These are phyloP conservation scores for Drosophila subquinaria DNA, from an alignment of 2,888 invertebrate species.

Conservation along the genomic window DNA sequence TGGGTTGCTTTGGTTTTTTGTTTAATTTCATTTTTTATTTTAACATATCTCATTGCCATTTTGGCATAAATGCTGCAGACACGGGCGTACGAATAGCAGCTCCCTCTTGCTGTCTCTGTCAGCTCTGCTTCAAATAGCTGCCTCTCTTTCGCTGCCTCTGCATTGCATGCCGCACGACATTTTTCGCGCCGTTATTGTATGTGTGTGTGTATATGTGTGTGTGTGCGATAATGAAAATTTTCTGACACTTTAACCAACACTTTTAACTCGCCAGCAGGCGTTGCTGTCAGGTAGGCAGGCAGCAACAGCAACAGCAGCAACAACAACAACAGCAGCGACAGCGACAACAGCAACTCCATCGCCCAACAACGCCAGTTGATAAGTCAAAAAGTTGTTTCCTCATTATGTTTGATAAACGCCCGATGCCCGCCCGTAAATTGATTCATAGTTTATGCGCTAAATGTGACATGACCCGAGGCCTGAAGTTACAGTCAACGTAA, in stretches of 20 bases:
- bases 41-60: slow-evolving; percentile 72
- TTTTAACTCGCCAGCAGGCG: slow-evolving; percentile 73
- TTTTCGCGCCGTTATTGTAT: slow-evolving; percentile 55
- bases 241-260: slow-evolving; percentile 81
- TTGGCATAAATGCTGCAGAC: slow-evolving; percentile 80
- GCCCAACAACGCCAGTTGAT: slow-evolving; percentile 61
- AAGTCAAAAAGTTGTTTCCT: slow-evolving; percentile 79
- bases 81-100: slow-evolving; percentile 53
- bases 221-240: slow-evolving; percentile 80
- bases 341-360: slow-evolving; percentile 33
- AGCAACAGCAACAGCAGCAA: slow-evolving; percentile 16
- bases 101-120: slow-evolving; percentile 33
- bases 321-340: slow-evolving; percentile 30
- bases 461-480: slow-evolving; percentile 78
- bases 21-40: slow-evolving; percentile 43
- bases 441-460: slow-evolving; percentile 82
- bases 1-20: slow-evolving; percentile 27
- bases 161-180: slow-evolving; percentile 80
- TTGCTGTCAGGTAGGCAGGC: slow-evolving; percentile 56
- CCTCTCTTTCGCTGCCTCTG: slow-evolving; percentile 47
- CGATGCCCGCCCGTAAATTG: slow-evolving; percentile 73
- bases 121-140: slow-evolving; percentile 20
- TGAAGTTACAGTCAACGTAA: neutral
- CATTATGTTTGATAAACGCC: slow-evolving; percentile 79
- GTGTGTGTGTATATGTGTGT: slow-evolving; percentile 35